Base-by-base conservation (phyloP, 2,113 vertebrate genomes). In the Passer montanus region DNA sequence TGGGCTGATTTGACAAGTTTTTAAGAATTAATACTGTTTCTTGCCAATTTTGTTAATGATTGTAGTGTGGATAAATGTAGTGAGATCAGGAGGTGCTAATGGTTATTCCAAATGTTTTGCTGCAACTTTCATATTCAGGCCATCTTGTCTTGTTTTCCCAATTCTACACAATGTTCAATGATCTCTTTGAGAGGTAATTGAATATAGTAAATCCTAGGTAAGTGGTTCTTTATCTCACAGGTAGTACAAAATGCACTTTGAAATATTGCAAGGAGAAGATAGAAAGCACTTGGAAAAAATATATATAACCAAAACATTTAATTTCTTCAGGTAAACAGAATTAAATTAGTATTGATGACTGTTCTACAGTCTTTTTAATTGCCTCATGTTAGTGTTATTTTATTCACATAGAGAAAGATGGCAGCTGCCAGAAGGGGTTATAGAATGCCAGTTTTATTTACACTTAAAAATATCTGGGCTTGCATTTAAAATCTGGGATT, bases 251-350 rank as follows among this genome's bases (percentile, higher is more conserved):
- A 76, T 94, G 92, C 85, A 94, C 93, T 96, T 84, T 90, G 39
- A 88, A 74, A 88, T 95, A 95, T 93, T 96, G 94, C 93, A 93
- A 77, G 64, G 63, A 90, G 41, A 84, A 84, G 88, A 63, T 44
- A 88, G 72, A 68, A 84, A 88, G 72, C 50, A 74, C 58, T 87
- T 83, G 77, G 3, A 26, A 60, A 60, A 79, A n/a, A 64, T 75
- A 70, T 2, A 27, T 80, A 39, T 92, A 94, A 72, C 77, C 84
- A 92, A 95, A 97, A 83, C 74, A 89, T 87, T 69, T 80, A 15
- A 88, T 93, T 95, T 93, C 52, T 95, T 83, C 44, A 81, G 63
- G 79, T 93, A 96, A 95, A 91, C 87, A 91, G 87, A 97, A 94
- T 91, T 87, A 66, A 95, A 87, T 94, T 90, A 90, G 82, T 82